Conservation (phyloP, 2,113 vertebrate species). For the Galbula dea region DNA sequence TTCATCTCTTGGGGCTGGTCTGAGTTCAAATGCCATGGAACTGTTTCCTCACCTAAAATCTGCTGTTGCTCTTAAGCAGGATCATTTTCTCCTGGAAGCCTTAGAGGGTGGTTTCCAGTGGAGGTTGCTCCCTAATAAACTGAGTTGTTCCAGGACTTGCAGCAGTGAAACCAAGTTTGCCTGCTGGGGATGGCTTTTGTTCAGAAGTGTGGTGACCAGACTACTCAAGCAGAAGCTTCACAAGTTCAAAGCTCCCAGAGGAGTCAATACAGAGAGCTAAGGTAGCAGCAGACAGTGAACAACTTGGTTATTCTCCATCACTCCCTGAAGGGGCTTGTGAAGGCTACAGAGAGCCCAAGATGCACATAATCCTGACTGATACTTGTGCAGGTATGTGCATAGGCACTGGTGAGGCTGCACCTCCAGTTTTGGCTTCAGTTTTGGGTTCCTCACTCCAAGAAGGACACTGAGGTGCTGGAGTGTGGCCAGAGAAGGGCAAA, state of each 20-base stretch:
- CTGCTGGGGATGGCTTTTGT: neutral
- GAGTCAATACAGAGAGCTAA: rapidly evolving
- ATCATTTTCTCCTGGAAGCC: neutral
- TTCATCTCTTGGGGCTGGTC: neutral
- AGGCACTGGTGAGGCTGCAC: no score
- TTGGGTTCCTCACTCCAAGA: no score
- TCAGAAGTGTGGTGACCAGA: neutral
- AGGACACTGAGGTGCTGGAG: no score
- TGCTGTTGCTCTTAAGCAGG: rapidly evolving
- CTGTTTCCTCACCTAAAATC: neutral
- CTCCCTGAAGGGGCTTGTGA: rapidly evolving
- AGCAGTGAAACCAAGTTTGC: neutral
- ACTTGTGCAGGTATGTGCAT: neutral
- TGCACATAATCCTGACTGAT: rapidly evolving
- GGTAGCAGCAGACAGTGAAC: neutral
- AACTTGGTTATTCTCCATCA: neutral
- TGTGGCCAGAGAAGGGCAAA: no score
- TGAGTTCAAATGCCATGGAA: neutral
- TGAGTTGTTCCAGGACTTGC: neutral
- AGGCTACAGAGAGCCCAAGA: neutral
- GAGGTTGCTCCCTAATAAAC: neutral
- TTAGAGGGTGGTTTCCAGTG: neutral
- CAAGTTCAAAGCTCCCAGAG: neutral
- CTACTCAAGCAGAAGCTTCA: neutral
- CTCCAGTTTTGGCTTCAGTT: no score